phyloP scores from a whole-genome alignment of 2,113 vertebrate species.

The Apodemus speciosus region DNA sequence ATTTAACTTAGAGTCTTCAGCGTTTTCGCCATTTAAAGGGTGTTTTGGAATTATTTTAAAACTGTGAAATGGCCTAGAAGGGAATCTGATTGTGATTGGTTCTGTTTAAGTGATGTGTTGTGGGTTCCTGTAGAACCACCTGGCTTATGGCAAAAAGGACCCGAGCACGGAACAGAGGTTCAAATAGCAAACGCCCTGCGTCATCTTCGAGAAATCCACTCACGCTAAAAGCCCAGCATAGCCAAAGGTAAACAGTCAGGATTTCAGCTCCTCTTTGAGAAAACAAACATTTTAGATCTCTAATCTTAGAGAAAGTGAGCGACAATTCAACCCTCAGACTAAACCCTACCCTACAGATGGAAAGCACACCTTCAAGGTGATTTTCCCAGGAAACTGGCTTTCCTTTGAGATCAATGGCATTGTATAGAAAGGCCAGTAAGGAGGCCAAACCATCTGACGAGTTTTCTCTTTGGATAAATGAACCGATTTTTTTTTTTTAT shows the following conservation, averaged over 20 bases:
- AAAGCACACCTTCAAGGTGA: not conserved
- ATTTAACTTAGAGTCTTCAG: constrained; percentile 36
- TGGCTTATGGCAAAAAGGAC: constrained; percentile 63
- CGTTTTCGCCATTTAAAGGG: not conserved
- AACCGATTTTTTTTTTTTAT: constrained; percentile 75
- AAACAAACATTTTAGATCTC: constrained; percentile 69
- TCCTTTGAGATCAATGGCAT: constrained; percentile 69
- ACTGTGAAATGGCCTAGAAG: not conserved
- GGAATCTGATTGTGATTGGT: constrained; percentile 41
- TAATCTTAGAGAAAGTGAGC: constrained; percentile 53
- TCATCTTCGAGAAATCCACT: constrained; percentile 60
- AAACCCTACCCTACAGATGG: constrained; percentile 39
- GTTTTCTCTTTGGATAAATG: constrained; percentile 77
- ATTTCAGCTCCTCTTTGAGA: constrained; percentile 69
- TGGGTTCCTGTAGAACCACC: constrained; percentile 45
- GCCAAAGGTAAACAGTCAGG: constrained; percentile 61
- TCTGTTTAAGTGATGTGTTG: constrained; percentile 49
- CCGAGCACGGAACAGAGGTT: constrained; percentile 61
- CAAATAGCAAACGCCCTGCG: constrained; percentile 61
- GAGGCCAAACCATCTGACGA: constrained; percentile 63
- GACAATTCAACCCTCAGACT: constrained; percentile 66
- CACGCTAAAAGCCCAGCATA: constrained; percentile 59
- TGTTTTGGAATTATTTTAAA: constrained; percentile 11
- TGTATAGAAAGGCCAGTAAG: constrained; percentile 75
- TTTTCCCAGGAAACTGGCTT: constrained; percentile 56